Evolutionary conservation across 2,888 invertebrate species (phyloP).

Genomic region (Amphipyra berbera): DNA sequence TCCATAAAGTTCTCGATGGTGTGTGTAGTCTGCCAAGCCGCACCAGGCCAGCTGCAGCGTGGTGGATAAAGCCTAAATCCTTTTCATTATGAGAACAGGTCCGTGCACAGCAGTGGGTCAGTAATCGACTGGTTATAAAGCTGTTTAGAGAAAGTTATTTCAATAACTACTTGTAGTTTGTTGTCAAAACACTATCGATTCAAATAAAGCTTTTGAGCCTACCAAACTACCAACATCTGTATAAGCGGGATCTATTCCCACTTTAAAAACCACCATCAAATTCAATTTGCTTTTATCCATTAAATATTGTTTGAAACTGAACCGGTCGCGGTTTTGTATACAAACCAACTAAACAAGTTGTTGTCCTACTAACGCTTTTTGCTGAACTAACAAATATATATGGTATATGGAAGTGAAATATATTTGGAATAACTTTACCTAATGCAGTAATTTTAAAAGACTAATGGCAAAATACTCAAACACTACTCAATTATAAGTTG

Average conservation of each 20-base stretch:
- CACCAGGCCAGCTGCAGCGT: too few relatives aligned
- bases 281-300: slow-evolving; percentile 40
- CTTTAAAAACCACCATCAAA: slow-evolving; percentile 40
- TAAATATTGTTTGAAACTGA: slow-evolving; percentile 40
- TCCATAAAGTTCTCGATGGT: too few relatives aligned
- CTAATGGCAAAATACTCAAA: too few relatives aligned
- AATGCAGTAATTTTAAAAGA: too few relatives aligned
- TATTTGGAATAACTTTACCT: neutral
- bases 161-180: too few relatives aligned
- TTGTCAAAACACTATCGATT: slow-evolving; percentile 1
- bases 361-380: slow-evolving; percentile 17
- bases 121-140: too few relatives aligned
- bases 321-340: slow-evolving; percentile 31
- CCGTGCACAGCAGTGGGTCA: too few relatives aligned
- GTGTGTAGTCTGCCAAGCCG: too few relatives aligned
- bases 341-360: slow-evolving; percentile 25
- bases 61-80: too few relatives aligned
- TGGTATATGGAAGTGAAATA: neutral
- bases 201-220: slow-evolving; percentile 12
- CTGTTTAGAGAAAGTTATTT: too few relatives aligned
- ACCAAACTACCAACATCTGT: slow-evolving; percentile 20
- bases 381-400: slow-evolving; percentile 8
- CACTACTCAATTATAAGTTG: too few relatives aligned
- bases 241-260: slow-evolving; percentile 15
- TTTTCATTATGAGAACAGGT: too few relatives aligned